Conservation (phyloP, 1,140 invertebrate genomes). For the Melitaea cinxia region DNA sequence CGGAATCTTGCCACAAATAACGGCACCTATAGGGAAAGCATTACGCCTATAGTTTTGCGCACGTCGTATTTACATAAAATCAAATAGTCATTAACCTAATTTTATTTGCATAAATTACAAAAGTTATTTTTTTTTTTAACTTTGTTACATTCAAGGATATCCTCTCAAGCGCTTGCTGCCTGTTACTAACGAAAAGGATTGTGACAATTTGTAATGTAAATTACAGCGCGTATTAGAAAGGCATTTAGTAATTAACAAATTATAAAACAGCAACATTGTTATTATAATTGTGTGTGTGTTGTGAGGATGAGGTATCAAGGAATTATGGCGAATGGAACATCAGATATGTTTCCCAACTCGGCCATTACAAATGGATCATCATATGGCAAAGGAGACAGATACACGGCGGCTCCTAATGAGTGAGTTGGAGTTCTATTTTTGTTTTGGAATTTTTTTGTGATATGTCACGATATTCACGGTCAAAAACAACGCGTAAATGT, state of each 20-base stretch:
- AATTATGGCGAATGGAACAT: conserved; percentile 60
- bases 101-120: conserved; percentile 12
- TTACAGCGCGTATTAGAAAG: not conserved
- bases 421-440: conserved; percentile 51
- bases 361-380: conserved; percentile 53
- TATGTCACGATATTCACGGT: conserved; percentile 14
- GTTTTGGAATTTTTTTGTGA: conserved; percentile 1
- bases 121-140: conserved; percentile 51
- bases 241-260: not conserved
- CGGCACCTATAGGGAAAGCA: not conserved
- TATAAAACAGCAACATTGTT: not conserved
- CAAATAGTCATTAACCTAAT: conserved; percentile 4
- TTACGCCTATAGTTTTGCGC: not conserved
- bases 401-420: conserved; percentile 75
- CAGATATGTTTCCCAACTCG: conserved; percentile 35
- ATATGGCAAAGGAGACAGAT: conserved; percentile 72
- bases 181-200: conserved; percentile 19
- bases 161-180: conserved; percentile 59
- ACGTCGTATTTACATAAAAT: not conserved
- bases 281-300: conserved; percentile 29
- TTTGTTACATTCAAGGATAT: conserved; percentile 74
- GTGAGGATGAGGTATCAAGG: conserved; percentile 58
- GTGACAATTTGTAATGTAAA: not conserved
- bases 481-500: conserved; percentile 15
- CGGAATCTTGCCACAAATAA: not conserved